phyloP scores from a whole-genome alignment of 2,113 vertebrate species.

The Sceloporus tristichus region DNA sequence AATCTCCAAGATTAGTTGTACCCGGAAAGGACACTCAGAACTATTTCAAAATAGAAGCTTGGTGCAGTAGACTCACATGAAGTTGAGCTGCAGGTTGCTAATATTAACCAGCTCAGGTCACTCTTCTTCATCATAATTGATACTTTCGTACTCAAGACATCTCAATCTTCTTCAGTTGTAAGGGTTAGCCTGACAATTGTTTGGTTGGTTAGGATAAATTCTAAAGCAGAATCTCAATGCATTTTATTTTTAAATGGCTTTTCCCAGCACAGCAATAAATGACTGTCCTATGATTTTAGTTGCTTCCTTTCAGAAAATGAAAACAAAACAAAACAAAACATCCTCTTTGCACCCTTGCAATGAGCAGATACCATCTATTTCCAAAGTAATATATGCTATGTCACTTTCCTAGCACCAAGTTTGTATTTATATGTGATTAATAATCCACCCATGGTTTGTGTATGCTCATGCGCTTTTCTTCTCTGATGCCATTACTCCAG shows the following conservation, averaged over 20 bases:
- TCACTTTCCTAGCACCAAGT: neutral
- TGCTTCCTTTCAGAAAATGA: neutral
- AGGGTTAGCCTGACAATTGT: neutral
- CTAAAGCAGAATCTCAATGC: neutral
- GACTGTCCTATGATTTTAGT: neutral
- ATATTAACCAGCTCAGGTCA: conserved; percentile 4
- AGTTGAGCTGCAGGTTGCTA: neutral
- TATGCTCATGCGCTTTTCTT: neutral
- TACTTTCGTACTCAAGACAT: neutral
- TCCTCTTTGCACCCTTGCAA: neutral
- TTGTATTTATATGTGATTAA: conserved; percentile 5
- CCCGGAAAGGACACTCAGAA: conserved; percentile 1
- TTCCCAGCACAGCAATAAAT: neutral
- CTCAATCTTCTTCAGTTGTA: neutral
- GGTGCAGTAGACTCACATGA: neutral
- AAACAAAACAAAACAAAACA: neutral
- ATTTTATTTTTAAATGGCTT: neutral
- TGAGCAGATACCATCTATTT: neutral
- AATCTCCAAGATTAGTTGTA: conserved; percentile 18
- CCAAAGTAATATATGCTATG: neutral
- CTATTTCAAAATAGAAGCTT: conserved; percentile 19
- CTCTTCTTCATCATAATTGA: neutral
- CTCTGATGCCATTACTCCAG: neutral
- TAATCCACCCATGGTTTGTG: neutral
- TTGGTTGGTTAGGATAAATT: neutral